Conservation (phyloP, 1,140 invertebrate species). For the Drosophila subobscura region DNA sequence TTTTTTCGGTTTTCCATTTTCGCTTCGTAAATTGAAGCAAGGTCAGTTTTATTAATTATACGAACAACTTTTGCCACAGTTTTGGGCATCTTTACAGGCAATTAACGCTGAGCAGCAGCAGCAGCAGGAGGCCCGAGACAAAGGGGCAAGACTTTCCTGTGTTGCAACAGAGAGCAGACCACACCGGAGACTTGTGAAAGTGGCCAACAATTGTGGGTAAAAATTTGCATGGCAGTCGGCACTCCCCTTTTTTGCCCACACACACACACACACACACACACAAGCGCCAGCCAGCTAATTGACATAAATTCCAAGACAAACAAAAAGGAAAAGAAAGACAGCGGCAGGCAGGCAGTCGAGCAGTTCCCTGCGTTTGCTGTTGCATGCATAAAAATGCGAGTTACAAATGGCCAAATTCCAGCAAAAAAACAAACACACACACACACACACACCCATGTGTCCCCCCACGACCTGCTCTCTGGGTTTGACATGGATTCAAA, state of each 20-base stretch:
- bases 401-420: constrained; percentile 63
- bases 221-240: constrained; percentile 68
- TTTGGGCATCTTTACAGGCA: constrained; percentile 76
- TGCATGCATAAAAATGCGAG: constrained; percentile 66
- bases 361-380: constrained; percentile 39
- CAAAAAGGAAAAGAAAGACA: constrained; percentile 32
- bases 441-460: constrained; percentile 16
- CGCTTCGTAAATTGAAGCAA: constrained; percentile 68
- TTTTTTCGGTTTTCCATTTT: constrained; percentile 31
- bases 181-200: constrained; percentile 58
- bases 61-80: constrained; percentile 40
- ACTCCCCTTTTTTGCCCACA: constrained; percentile 13
- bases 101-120: constrained; percentile 62
- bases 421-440: constrained; percentile 34
- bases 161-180: constrained; percentile 47
- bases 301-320: constrained; percentile 79
- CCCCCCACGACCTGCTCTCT: not conserved
- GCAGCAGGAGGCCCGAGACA: constrained; percentile 8
- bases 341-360: not conserved
- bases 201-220: constrained; percentile 61
- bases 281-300: constrained; percentile 63
- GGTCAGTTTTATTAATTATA: constrained; percentile 79
- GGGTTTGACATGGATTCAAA: constrained; percentile 73
- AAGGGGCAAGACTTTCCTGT: constrained; percentile 73
- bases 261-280: constrained; percentile 23